Base-by-base conservation (phyloP, 2,888 invertebrate genomes). In the Dastarcus helophoroides region DNA sequence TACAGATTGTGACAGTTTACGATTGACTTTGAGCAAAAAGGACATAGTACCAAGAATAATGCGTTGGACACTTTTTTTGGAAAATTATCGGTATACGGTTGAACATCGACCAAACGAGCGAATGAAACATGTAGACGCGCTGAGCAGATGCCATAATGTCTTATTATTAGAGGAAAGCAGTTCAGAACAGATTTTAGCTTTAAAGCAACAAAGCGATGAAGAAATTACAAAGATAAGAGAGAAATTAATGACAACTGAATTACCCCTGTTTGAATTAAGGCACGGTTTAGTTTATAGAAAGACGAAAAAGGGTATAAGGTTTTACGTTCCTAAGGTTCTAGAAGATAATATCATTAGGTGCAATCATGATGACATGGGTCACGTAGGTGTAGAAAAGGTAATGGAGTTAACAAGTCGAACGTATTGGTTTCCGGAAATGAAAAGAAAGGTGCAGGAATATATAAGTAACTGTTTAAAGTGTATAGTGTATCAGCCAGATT, bases 371-470 rank as follows among this genome's bases (percentile, higher is more conserved):
- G 29, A 43, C 10, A 35, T 47, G 21, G 46, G 48, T 31, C 54
- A 54, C 30, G 23, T 47, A 28, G 50, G 50, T 4, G 32, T 46
- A 7, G 46, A 50, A 3, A 51, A 51, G 37, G 41, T 41, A 11
- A 28, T 43, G 14, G 40, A 49, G 9, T 31, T 39, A 8, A 28
- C 54, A 26, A 37, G 14, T 14, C 31, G 34, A 33, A 37, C 32
- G 12, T 54, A 51, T 38, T 54, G 51, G 46, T 52, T 54, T 37
- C 42, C 48, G 7, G 40, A 43, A 11, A 41, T 52, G 38, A 44
- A 34, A 10, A 30, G 39, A 10, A 41, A 44, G 24, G 31, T 39
- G 4, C 44, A 37, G 26, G 27, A 14, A 13, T 41, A 50, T 28
- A 40, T 52, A 23, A 7, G 8, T 4, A 48, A 44, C 31, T 52